phyloP scores from a whole-genome alignment of 1,140 invertebrate genomes.

The Xylocopa sonorina region DNA sequence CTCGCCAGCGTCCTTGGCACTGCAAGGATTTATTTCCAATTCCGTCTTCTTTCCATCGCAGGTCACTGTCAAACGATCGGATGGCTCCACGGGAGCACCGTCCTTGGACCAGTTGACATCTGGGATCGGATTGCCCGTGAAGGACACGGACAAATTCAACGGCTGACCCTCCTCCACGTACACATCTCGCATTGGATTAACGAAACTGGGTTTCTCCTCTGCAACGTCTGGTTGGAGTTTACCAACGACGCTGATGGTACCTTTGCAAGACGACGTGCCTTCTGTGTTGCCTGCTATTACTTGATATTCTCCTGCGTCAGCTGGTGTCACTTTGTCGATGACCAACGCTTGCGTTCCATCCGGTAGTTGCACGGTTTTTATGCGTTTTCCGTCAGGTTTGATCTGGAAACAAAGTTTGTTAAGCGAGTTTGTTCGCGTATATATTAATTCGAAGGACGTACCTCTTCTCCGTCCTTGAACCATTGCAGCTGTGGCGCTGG shows the following conservation, averaged over 20 bases:
- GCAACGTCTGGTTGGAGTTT: conserved; percentile 84
- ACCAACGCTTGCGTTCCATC: conserved; percentile 87
- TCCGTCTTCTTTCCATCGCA: conserved; percentile 92
- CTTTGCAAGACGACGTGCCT: conserved; percentile 87
- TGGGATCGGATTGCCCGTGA: conserved; percentile 93
- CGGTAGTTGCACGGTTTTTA: conserved; percentile 85
- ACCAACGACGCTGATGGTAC: conserved; percentile 86
- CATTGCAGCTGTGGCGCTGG: conserved; percentile 89
- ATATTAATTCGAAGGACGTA: conserved; percentile 49
- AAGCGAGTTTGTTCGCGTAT: too few species aligned
- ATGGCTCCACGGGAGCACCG: conserved; percentile 85
- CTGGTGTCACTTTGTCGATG: conserved; percentile 85
- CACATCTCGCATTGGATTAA: conserved; percentile 88
- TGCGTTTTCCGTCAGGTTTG: conserved; percentile 87
- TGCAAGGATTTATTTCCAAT: conserved; percentile 88
- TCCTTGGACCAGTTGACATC: conserved; percentile 93
- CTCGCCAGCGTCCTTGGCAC: conserved; percentile 88
- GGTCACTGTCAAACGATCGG: conserved; percentile 86
- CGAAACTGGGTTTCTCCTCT: conserved; percentile 89
- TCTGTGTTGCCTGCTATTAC: conserved; percentile 89
- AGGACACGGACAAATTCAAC: conserved; percentile 85
- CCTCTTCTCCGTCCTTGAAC: conserved; percentile 88
- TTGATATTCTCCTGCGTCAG: conserved; percentile 89
- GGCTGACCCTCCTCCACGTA: conserved; percentile 90
- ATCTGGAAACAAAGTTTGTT: conserved; percentile 79